Base-by-base conservation (phyloP, 1,140 invertebrate species). In the Zaprionus tsacasi region DNA sequence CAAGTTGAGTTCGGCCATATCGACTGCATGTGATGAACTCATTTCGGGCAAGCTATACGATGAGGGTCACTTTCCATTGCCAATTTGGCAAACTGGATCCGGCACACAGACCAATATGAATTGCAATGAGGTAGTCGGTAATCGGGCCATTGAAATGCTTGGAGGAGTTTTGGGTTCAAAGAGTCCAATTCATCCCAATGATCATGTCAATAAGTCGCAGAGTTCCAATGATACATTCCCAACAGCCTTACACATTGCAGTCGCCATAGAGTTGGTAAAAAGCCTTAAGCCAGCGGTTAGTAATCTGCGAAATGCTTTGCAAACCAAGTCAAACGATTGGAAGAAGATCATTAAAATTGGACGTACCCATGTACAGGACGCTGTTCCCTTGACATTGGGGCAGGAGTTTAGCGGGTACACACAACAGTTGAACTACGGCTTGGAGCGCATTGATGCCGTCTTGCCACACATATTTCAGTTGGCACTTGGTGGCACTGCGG, bases 91-190 rank as follows among this genome's bases (percentile, higher is more conserved):
- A 94, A 99, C 99, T 17, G 99, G 99, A 7, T 99, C 99, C 54
- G 99, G 99, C 13, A 99, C 99, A 0, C 99, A 99, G 93, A 97
- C 96, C 6, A 99, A 99, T 92, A 99, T 99, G 99, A 99, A 99
- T 93, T 97, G 97, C 1, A 99, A 99, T 93, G 99, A 99, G 95
- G 96, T 97, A 1, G 97, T 98, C 48, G 94, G 96, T 30, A 99
- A 99, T 93, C 94, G 98, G 56, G 98, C 99, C 0, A 99, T 99
- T 90, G 97, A 99, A 94, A 93, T 99, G 21, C 81, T 99, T 15
- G 99, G 98, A 6, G 99, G 99, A 6, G 94, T 96, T 81, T 93
- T 99, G 4, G 99, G 99, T 27, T 97, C 96, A 11, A 99, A 99
- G 93, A 95, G 93, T 58, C 98, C 98, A 0, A 98, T 99, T 0